These are phyloP conservation scores for Rhamphomyia laevipes DNA, from an alignment of 2,888 invertebrate genomes.

Conservation along the genomic window DNA sequence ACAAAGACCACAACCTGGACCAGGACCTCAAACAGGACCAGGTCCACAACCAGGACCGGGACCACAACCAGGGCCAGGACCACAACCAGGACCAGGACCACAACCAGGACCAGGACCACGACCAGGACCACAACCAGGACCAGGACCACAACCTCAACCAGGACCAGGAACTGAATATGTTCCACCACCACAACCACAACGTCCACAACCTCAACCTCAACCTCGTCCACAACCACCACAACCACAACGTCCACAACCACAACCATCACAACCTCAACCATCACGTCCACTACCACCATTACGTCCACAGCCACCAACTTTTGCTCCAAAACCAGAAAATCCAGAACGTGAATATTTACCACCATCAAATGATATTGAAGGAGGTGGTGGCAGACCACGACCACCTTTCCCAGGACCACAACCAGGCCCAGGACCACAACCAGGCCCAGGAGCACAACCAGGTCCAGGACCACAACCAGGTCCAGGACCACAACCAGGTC, in stretches of 20 bases:
- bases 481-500: slow-evolving; percentile 14
- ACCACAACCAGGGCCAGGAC: no score
- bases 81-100: no score
- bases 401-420: slow-evolving; percentile 14
- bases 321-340: slow-evolving; percentile 1
- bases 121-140: background rate
- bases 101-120: no score
- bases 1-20: slow-evolving; percentile 11
- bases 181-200: slow-evolving; percentile 15
- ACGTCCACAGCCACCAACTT: slow-evolving; percentile 9
- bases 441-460: background rate
- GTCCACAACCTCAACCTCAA: slow-evolving; percentile 3
- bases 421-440: slow-evolving; percentile 10
- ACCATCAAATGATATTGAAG: background rate
- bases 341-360: background rate
- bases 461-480: slow-evolving; percentile 13
- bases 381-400: slow-evolving; percentile 10
- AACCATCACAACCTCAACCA: slow-evolving; percentile 12
- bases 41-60: slow-evolving; percentile 6
- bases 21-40: slow-evolving; percentile 14
- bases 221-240: background rate
- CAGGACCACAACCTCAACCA: slow-evolving; percentile 6
- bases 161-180: slow-evolving; percentile 14
- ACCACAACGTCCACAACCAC: slow-evolving; percentile 7
- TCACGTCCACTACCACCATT: slow-evolving; percentile 7